phyloP scores from a whole-genome alignment of 2,888 invertebrate genomes.

The Lacanobia wlatinum region DNA sequence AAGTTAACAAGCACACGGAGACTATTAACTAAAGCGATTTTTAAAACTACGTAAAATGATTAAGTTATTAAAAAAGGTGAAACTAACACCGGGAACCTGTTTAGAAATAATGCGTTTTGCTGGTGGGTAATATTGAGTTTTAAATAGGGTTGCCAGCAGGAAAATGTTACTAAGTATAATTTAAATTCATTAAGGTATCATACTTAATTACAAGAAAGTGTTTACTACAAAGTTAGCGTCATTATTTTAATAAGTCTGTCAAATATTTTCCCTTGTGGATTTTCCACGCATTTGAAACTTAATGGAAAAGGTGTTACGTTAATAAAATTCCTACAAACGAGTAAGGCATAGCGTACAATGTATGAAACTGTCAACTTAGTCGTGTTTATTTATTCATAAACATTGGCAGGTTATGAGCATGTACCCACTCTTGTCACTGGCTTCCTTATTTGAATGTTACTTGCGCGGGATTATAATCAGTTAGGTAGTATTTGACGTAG shows the following conservation, averaged over 20 bases:
- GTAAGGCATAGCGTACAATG: constrained; percentile 1
- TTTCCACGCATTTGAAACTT: constrained; percentile 16
- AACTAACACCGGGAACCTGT: constrained; percentile 44
- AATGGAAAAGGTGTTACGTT: constrained; percentile 3
- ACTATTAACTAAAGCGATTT: constrained; percentile 47
- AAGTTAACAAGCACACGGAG: constrained; percentile 30
- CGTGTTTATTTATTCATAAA: constrained; percentile 46
- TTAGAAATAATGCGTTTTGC: constrained; percentile 36
- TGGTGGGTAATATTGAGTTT: constrained; percentile 20
- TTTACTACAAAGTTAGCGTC: constrained; percentile 12
- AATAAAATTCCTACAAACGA: background rate
- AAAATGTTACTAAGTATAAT: background rate
- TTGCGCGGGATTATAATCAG: constrained; percentile 55
- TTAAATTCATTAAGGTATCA: background rate
- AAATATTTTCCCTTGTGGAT: constrained; percentile 5
- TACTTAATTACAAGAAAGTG: background rate
- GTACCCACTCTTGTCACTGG: constrained; percentile 28
- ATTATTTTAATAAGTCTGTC: constrained; percentile 2
- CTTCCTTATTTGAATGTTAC: constrained; percentile 46
- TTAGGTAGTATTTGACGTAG: constrained; percentile 16
- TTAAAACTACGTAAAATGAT: constrained; percentile 51
- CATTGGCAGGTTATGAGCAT: constrained; percentile 37
- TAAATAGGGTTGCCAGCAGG: constrained; percentile 50
- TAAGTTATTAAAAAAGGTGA: constrained; percentile 57
- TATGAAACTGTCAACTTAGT: constrained; percentile 28